These are phyloP conservation scores for Lonchura striata DNA, from an alignment of 2,113 vertebrate species.

Conservation along the genomic window DNA sequence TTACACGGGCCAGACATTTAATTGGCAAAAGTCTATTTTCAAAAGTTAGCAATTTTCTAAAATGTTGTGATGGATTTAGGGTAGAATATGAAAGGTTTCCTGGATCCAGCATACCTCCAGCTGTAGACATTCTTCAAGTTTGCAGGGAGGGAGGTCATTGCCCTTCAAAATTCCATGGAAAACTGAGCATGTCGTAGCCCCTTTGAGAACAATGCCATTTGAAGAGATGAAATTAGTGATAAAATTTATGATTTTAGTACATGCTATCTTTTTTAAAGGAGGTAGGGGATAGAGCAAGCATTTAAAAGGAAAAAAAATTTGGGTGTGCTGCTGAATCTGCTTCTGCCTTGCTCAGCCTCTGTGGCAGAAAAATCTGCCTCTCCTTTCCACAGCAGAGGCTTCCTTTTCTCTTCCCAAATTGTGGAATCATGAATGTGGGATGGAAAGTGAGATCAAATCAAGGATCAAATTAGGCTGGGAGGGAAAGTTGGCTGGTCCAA, in stretches of 20 bases:
- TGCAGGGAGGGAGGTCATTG: neutral
- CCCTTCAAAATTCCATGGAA: neutral
- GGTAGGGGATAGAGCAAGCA: neutral
- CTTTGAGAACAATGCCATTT: neutral
- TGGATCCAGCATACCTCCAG: neutral
- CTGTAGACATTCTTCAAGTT: neutral
- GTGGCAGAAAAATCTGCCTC: neutral
- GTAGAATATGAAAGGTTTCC: neutral
- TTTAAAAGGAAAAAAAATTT: neutral
- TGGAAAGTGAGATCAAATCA: neutral
- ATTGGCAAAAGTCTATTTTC: neutral
- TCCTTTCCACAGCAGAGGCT: rapidly evolving
- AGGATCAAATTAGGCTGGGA: neutral
- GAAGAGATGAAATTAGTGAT: neutral
- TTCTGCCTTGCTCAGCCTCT: neutral
- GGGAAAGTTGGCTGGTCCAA: neutral
- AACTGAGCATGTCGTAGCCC: rapidly evolving
- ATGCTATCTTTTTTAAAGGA: neutral
- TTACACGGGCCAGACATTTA: neutral
- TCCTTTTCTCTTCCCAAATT: neutral
- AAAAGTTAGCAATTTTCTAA: neutral
- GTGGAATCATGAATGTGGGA: neutral
- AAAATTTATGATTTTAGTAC: neutral
- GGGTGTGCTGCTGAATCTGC: neutral
- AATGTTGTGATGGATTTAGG: neutral